These are phyloP conservation scores for Eristalinus aeneus DNA, from an alignment of 2,888 invertebrate species.

Conservation along the genomic window DNA sequence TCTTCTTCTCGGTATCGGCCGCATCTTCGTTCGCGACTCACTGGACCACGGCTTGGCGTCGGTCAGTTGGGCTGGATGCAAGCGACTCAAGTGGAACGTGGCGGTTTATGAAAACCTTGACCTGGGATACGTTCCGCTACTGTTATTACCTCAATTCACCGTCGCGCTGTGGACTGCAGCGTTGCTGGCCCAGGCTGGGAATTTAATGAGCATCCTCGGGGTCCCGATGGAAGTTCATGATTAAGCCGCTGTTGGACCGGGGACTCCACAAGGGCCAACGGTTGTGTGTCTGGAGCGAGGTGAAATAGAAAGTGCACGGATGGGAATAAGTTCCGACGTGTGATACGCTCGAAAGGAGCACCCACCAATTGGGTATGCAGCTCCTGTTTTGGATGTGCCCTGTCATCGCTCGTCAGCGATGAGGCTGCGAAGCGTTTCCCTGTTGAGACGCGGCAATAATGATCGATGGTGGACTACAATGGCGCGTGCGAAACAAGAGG, in stretches of 20 bases:
- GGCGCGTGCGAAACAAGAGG: not conserved
- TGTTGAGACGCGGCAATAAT: not conserved
- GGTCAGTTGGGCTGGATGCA: slow-evolving; percentile 36
- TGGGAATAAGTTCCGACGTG: slow-evolving; percentile 18
- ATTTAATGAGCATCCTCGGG: slow-evolving; percentile 40
- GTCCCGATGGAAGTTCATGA: slow-evolving; percentile 43
- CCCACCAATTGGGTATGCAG: not conserved
- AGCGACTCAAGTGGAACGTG: slow-evolving; percentile 54
- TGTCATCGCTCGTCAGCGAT: not conserved
- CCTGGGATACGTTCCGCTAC: slow-evolving; percentile 59
- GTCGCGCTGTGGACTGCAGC: not conserved
- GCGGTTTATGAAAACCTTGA: slow-evolving; percentile 58
- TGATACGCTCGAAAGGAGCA: not conserved
- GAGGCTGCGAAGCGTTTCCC: not conserved
- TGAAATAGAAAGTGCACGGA: slow-evolving; percentile 33
- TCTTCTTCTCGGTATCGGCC: slow-evolving; percentile 25
- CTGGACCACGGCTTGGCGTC: slow-evolving; percentile 56
- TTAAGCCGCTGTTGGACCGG: not conserved
- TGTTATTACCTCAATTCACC: slow-evolving; percentile 27
- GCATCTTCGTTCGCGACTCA: slow-evolving; percentile 29
- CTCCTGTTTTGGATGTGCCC: not conserved
- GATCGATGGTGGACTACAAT: slow-evolving; percentile 35
- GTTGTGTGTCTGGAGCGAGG: not conserved
- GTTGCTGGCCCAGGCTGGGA: slow-evolving; percentile 3
- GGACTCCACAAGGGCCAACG: slow-evolving; percentile 41